Conservation (phyloP, 2,888 invertebrate genomes). For the Oithona nana region DNA sequence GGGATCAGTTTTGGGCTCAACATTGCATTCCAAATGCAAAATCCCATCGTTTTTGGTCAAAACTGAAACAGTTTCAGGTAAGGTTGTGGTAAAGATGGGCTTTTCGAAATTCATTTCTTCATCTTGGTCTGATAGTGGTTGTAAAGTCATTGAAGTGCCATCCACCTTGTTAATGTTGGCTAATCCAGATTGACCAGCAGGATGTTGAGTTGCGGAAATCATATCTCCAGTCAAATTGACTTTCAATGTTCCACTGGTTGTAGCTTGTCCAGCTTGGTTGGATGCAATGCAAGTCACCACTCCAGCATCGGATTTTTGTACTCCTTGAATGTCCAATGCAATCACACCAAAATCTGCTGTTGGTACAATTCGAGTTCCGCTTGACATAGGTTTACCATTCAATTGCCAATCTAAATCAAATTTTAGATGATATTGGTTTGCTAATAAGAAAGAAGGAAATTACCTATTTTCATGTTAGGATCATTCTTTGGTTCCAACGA, state of each 20-base stretch:
- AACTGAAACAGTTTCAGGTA: slow-evolving; percentile 5
- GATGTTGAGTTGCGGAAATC: slow-evolving; percentile 43
- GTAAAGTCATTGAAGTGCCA: slow-evolving; percentile 4
- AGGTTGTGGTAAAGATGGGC: slow-evolving; percentile 3
- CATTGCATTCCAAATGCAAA: slow-evolving; percentile 77
- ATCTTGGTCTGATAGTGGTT: slow-evolving; percentile 1
- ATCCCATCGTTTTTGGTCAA: slow-evolving; percentile 27
- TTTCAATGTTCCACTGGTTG: slow-evolving; percentile 68
- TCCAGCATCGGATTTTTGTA: slow-evolving; percentile 79
- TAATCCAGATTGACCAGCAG: slow-evolving; percentile 74
- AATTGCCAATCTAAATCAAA: slow-evolving; percentile 60
- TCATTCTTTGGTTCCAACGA: slow-evolving; percentile 79
- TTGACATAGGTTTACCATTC: slow-evolving; percentile 70
- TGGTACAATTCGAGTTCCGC: slow-evolving; percentile 72
- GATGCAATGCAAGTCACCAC: slow-evolving; percentile 75
- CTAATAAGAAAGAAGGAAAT: slow-evolving; percentile 18
- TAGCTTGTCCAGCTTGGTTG: slow-evolving; percentile 69
- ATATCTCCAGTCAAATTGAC: slow-evolving; percentile 41
- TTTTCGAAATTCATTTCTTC: not conserved
- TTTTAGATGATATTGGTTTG: not conserved
- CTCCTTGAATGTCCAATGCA: slow-evolving; percentile 64
- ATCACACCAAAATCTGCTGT: slow-evolving; percentile 92
- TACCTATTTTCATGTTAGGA: slow-evolving; percentile 57
- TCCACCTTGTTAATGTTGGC: slow-evolving; percentile 78
- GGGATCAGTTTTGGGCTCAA: slow-evolving; percentile 83